phyloP scores from a whole-genome alignment of 2,797 vertebrate genomes.

The Chelidonichthys spinosus region DNA sequence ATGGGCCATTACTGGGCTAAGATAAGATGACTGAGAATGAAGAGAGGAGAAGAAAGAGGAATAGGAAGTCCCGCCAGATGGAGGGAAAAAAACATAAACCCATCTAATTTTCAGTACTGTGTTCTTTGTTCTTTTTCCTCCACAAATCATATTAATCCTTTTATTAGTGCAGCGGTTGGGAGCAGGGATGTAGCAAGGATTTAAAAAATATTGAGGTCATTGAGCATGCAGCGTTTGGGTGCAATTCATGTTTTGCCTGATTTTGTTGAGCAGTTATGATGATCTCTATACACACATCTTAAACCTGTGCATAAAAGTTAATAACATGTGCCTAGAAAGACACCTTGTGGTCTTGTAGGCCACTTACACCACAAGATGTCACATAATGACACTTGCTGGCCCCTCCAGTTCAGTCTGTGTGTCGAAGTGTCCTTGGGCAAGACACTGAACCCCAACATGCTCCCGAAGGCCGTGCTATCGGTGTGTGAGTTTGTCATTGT shows the following conservation, averaged over 20 bases:
- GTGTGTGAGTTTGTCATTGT: too few species aligned
- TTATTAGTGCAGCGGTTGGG: conserved; percentile 1
- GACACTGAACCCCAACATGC: too few species aligned
- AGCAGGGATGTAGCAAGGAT: not conserved
- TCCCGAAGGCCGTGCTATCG: too few species aligned
- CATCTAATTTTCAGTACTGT: not conserved
- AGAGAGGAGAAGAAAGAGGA: conserved; percentile 23
- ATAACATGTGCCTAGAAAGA: not conserved
- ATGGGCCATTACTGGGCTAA: conserved; percentile 74
- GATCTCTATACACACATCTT: not conserved
- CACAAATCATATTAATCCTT: conserved; percentile 3
- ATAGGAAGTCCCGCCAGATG: conserved; percentile 38
- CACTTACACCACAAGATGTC: not conserved
- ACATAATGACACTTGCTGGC: not conserved
- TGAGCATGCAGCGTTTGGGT: not conserved
- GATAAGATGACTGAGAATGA: conserved; percentile 63
- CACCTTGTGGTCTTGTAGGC: not conserved
- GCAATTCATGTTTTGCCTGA: not conserved
- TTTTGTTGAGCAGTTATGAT: not conserved
- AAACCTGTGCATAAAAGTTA: not conserved
- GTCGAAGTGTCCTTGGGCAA: too few species aligned
- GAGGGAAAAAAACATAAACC: conserved; percentile 28
- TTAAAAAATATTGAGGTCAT: conserved; percentile 9
- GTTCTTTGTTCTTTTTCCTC: conserved; percentile 16
- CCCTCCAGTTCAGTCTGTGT: too few species aligned